Evolutionary conservation across 2,797 vertebrate species (phyloP).

Genomic region (Sparidentex hasta): DNA sequence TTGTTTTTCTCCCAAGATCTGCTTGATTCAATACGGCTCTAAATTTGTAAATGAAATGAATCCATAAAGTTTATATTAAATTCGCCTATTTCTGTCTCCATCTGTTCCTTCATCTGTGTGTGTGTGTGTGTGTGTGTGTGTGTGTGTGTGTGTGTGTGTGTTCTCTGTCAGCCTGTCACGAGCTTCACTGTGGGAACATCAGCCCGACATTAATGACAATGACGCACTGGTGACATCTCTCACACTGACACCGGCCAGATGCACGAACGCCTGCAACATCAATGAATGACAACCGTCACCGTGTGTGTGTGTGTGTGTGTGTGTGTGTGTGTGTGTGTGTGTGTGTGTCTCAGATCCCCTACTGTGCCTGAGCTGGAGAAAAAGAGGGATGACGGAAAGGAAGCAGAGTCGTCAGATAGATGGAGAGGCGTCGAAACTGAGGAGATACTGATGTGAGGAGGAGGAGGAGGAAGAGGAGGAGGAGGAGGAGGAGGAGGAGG

Average conservation of each 20-base stretch:
- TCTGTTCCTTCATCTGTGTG: neutral
- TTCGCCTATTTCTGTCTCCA: neutral
- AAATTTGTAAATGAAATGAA: neutral
- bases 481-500: too few relatives aligned
- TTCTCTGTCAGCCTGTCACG: slow-evolving; percentile 27
- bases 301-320: slow-evolving; percentile 4
- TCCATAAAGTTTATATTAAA: neutral
- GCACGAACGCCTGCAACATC: slow-evolving; percentile 55
- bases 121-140: neutral
- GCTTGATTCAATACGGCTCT: neutral
- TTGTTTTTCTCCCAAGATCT: too few relatives aligned
- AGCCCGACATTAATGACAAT: slow-evolving; percentile 68
- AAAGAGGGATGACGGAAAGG: slow-evolving; percentile 27
- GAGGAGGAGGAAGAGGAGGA: neutral
- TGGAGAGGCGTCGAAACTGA: neutral
- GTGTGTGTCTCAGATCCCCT: slow-evolving; percentile 18
- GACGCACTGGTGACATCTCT: slow-evolving; percentile 63
- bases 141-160: slow-evolving; percentile 18
- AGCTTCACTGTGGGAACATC: slow-evolving; percentile 50
- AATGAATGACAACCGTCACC: slow-evolving; percentile 34
- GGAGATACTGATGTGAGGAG: neutral
- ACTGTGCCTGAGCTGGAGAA: slow-evolving; percentile 22
- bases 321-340: slow-evolving; percentile 19
- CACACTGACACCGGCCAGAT: slow-evolving; percentile 73
- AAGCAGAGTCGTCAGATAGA: slow-evolving; percentile 31